Evolutionary conservation across 2,113 vertebrate genomes (phyloP).

Genomic region (Perca flavescens): DNA sequence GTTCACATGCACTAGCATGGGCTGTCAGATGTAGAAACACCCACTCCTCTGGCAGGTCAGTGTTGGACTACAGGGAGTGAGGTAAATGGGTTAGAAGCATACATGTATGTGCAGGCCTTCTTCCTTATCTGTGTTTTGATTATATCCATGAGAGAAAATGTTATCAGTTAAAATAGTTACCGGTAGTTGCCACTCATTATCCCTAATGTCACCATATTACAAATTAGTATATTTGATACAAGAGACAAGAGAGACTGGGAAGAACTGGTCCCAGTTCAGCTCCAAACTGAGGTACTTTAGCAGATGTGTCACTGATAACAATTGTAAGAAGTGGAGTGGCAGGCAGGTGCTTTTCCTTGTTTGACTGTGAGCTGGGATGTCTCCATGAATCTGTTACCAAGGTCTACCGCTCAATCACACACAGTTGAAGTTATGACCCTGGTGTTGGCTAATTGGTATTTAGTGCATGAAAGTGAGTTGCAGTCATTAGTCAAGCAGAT

Average conservation of each 20-base stretch:
- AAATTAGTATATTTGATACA: neutral
- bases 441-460: conserved; percentile 21
- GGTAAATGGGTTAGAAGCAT: conserved; percentile 5
- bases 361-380: neutral
- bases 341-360: conserved; percentile 31
- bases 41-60: conserved; percentile 3
- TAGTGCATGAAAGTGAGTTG: conserved; percentile 37
- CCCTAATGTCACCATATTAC: neutral
- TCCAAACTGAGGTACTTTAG: neutral
- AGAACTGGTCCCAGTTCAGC: neutral
- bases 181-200: neutral
- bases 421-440: conserved; percentile 5
- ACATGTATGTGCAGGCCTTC: neutral
- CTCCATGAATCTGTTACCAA: neutral
- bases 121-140: conserved; percentile 35
- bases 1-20: conserved; percentile 50
- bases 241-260: neutral
- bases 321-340: neutral
- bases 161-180: conserved; percentile 15
- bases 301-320: conserved; percentile 45
- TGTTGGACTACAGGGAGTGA: neutral
- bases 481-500: conserved; percentile 40
- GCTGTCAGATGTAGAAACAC: conserved; percentile 39
- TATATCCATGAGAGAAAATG: conserved; percentile 12
- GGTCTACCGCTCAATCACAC: neutral